phyloP scores from a whole-genome alignment of 2,888 invertebrate species.

The Caenorhabditis drosophilae region DNA sequence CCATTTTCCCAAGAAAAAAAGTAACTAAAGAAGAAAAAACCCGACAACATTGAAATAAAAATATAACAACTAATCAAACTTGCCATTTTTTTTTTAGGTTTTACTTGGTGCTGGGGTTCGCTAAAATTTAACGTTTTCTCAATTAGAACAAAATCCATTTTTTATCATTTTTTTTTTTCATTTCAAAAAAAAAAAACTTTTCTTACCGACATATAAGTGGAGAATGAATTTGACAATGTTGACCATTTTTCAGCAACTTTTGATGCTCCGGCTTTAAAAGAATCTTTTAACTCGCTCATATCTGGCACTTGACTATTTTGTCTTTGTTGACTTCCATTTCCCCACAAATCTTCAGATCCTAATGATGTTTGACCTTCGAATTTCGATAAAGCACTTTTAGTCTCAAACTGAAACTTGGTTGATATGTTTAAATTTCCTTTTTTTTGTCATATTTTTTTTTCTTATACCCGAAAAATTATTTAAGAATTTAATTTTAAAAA shows the following conservation, averaged over 20 bases:
- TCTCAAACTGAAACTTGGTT: conserved; percentile 69
- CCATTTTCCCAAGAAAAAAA: not conserved
- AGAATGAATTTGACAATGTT: conserved; percentile 74
- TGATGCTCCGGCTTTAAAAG: conserved; percentile 92
- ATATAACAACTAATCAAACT: conserved; percentile 15
- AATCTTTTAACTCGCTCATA: conserved; percentile 94
- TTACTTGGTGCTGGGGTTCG: conserved; percentile 43
- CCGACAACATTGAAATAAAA: conserved; percentile 3
- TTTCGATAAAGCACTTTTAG: conserved; percentile 74
- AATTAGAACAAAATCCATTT: no score
- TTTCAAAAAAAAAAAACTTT: not conserved
- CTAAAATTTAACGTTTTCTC: conserved; percentile 23
- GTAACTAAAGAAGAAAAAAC: no score
- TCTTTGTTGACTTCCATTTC: conserved; percentile 71
- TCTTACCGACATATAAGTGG: conserved; percentile 65
- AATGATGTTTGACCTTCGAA: conserved; percentile 94
- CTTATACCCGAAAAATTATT: not conserved
- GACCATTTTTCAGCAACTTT: conserved; percentile 96
- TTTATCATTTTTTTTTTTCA: not conserved
- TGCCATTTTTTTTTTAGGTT: conserved; percentile 24
- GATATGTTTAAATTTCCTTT: no score
- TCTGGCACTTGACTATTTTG: conserved; percentile 74
- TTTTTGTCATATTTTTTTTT: no score
- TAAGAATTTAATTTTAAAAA: not conserved
- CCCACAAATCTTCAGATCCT: conserved; percentile 94